A percentile compares a stretch with the other conserved stretches of the same genome.
Conservation (phyloP, 2,888 invertebrate genomes). For the Teinopalpus imperialis region DNA sequence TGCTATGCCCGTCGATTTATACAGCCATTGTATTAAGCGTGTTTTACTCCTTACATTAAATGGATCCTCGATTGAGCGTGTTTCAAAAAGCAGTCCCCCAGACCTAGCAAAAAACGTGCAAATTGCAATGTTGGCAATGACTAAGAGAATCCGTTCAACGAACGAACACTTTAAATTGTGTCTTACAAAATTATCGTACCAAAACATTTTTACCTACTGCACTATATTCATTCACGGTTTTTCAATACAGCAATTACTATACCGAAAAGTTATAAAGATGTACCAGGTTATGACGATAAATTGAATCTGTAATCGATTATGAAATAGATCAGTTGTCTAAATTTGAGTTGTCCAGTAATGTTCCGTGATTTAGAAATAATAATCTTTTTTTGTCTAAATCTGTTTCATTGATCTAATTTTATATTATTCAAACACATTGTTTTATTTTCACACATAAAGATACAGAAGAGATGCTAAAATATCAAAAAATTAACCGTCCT, state of each 20-base stretch:
- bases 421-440: too few species aligned
- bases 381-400: too few species aligned
- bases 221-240: slow-evolving; percentile 1
- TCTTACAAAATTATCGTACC: slow-evolving; percentile 5
- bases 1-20: slow-evolving; percentile 17
- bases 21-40: slow-evolving; percentile 19
- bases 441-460: too few species aligned
- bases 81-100: slow-evolving; percentile 6
- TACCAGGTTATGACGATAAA: neutral
- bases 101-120: slow-evolving; percentile 5
- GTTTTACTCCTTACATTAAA: slow-evolving; percentile 1
- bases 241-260: slow-evolving; percentile 1
- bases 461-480: too few species aligned
- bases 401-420: too few species aligned
- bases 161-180: slow-evolving; percentile 9
- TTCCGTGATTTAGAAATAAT: too few species aligned
- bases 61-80: slow-evolving; percentile 10
- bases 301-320: slow-evolving; percentile 8
- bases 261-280: slow-evolving; percentile 1
- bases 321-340: slow-evolving; percentile 1
- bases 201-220: neutral
- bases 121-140: slow-evolving; percentile 1
- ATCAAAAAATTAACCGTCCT: too few species aligned
- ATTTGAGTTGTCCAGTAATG: neutral
- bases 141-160: neutral